phyloP scores from a whole-genome alignment of 2,113 vertebrate genomes.

The Dromaius novaehollandiae region DNA sequence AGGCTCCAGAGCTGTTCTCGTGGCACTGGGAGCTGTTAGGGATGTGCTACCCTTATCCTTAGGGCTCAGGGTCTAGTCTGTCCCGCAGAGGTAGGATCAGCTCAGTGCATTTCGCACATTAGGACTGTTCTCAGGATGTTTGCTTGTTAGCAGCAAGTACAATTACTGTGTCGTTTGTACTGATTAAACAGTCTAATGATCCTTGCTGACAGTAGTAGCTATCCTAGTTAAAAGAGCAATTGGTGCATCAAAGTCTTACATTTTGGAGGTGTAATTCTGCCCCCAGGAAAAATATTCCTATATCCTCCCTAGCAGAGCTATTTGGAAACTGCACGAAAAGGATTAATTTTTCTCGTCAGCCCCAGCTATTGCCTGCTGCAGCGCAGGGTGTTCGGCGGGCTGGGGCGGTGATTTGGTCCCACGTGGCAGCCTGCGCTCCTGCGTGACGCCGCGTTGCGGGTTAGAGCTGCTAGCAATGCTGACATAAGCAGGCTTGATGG shows the following conservation, averaged over 20 bases:
- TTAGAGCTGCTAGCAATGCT: neutral
- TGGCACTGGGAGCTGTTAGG: fast-evolving
- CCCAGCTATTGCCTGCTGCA: neutral
- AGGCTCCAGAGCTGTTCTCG: neutral
- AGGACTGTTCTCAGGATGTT: neutral
- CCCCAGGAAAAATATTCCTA: neutral
- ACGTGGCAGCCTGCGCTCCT: neutral
- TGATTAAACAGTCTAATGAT: slow-evolving; percentile 28
- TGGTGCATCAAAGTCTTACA: slow-evolving; percentile 35
- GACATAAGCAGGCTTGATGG: neutral
- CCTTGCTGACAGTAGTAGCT: slow-evolving; percentile 42
- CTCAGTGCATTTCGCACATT: neutral
- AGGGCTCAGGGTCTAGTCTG: neutral
- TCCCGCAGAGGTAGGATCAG: neutral
- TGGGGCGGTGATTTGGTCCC: neutral
- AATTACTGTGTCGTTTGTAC: neutral
- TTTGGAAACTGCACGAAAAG: neutral
- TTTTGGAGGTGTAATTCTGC: slow-evolving; percentile 21
- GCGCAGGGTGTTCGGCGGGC: neutral
- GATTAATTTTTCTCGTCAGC: neutral
- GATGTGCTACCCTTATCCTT: neutral
- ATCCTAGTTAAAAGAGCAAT: slow-evolving; percentile 44
- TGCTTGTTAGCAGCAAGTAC: neutral
- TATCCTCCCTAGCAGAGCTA: neutral
- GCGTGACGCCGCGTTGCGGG: fast-evolving